Evolutionary conservation across 2,888 invertebrate species (phyloP).

Genomic region (Metacarcinus magister): DNA sequence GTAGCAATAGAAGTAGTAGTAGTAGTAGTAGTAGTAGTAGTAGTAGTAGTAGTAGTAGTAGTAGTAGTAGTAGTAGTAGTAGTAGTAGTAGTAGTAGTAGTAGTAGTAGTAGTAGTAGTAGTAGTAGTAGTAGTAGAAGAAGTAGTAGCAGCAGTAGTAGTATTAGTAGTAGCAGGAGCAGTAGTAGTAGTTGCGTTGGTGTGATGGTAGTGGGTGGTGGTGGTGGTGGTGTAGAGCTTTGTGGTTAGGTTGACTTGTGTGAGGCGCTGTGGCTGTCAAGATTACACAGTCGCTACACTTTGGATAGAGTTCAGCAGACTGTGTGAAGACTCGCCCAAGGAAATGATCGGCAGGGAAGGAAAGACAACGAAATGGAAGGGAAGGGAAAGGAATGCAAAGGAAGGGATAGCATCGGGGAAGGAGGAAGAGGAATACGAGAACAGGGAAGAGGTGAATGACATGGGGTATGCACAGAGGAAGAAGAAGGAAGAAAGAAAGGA

Average conservation of each 20-base stretch:
- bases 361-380: not conserved
- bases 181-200: not conserved
- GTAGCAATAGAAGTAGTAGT: no score
- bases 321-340: not conserved
- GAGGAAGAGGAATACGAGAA: not conserved
- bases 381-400: not conserved
- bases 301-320: not conserved
- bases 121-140: not conserved
- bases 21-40: no score
- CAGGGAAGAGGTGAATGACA: not conserved
- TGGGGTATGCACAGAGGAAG: not conserved
- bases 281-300: slow-evolving; percentile 29
- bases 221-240: not conserved
- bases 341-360: not conserved
- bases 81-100: no score
- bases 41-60: no score
- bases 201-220: not conserved
- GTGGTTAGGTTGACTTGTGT: not conserved
- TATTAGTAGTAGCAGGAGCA: not conserved
- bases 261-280: slow-evolving; percentile 19
- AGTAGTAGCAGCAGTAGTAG: not conserved
- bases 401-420: not conserved
- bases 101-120: not conserved
- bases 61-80: no score
- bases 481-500: not conserved